Conservation (phyloP, 2,888 invertebrate genomes). For the Luffia ferchaultella region DNA sequence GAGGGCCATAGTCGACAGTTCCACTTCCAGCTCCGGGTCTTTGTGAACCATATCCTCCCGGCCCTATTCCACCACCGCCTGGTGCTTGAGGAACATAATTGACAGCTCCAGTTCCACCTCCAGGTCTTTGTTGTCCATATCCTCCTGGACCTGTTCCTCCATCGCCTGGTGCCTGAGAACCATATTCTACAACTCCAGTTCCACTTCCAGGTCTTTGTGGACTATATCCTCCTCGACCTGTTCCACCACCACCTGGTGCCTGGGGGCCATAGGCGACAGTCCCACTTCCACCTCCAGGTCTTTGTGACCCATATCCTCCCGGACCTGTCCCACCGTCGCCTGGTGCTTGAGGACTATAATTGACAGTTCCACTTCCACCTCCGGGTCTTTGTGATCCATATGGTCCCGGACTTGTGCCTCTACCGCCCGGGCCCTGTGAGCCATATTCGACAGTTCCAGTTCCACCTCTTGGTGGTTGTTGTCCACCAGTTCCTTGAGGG, state of each 20-base stretch:
- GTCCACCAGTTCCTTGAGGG: neutral
- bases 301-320: constrained; percentile 3
- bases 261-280: constrained; percentile 12
- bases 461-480: constrained; percentile 1
- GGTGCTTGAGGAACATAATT: neutral
- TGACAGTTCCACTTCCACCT: constrained; percentile 11
- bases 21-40: constrained; percentile 12
- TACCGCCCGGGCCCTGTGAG: neutral
- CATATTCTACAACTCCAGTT: constrained; percentile 13
- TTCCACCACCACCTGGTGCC: neutral
- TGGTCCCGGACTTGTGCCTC: constrained; percentile 7
- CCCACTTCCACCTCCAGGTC: constrained; percentile 7
- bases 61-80: constrained; percentile 4
- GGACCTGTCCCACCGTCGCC: constrained; percentile 5
- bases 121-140: constrained; percentile 7
- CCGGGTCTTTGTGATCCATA: constrained; percentile 1
- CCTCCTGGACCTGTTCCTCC: constrained; percentile 7
- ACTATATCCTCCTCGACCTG: constrained; percentile 5
- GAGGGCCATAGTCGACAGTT: constrained; percentile 1
- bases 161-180: neutral
- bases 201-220: constrained; percentile 11
- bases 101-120: constrained; percentile 10
- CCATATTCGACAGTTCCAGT: constrained; percentile 14
- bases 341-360: constrained; percentile 10
- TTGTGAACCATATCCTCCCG: constrained; percentile 3